These are phyloP conservation scores for Lucifuga dentata DNA, from an alignment of 2,113 vertebrate genomes.

Conservation along the genomic window DNA sequence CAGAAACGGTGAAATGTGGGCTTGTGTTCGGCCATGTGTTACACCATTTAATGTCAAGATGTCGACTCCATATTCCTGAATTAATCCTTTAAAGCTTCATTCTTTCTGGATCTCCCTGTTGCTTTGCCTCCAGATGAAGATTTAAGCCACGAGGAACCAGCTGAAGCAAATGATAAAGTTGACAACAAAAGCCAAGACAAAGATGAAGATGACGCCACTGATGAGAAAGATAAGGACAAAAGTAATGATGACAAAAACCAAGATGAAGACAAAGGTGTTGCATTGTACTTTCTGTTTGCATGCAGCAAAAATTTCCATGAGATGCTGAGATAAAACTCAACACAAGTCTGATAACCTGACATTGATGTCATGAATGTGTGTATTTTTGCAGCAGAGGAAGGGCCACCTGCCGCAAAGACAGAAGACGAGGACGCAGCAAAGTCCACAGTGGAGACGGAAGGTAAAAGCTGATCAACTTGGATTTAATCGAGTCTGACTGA, in stretches of 20 bases:
- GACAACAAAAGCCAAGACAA: conserved; percentile 45
- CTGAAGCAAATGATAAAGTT: conserved; percentile 30
- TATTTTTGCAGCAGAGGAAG: conserved; percentile 50
- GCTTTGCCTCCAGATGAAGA: conserved; percentile 57
- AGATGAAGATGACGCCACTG: conserved; percentile 8
- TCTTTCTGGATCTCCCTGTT: conserved; percentile 16
- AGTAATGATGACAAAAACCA: conserved; percentile 18
- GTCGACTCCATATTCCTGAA: conserved; percentile 21
- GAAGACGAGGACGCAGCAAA: conserved; percentile 40
- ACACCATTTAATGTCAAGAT: conserved; percentile 37
- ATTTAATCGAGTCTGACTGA: conserved; percentile 39
- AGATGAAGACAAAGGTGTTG: conserved; percentile 57
- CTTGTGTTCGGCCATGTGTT: conserved; percentile 38
- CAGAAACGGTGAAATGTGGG: conserved; percentile 27
- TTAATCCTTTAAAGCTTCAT: conserved; percentile 25
- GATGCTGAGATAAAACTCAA: not conserved
- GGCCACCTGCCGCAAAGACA: conserved; percentile 33
- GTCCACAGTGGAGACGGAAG: conserved; percentile 62
- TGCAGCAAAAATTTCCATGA: conserved; percentile 6
- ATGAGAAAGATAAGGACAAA: conserved; percentile 18
- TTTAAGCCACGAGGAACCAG: conserved; percentile 33
- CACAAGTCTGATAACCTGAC: not conserved
- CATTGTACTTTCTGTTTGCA: conserved; percentile 1
- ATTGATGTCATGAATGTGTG: not conserved
- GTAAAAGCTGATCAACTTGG: conserved; percentile 59